Conservation (phyloP, 2,113 vertebrate genomes). For the Dermatemys mawii region DNA sequence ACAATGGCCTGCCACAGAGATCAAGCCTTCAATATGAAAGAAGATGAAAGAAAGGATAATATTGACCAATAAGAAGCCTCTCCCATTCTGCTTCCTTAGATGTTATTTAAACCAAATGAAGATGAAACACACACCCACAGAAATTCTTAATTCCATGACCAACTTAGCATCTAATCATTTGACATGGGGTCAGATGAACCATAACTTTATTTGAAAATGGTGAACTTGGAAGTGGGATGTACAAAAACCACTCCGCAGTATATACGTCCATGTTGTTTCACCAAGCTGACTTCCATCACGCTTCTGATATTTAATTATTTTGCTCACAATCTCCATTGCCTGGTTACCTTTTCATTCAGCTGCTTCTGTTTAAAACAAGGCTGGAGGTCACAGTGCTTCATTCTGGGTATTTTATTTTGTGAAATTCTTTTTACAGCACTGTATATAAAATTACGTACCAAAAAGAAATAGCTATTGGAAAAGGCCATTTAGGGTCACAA, state of each 20-base stretch:
- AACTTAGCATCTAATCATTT: background rate
- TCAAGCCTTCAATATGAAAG: constrained; percentile 58
- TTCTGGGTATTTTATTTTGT: background rate
- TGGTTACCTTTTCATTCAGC: background rate
- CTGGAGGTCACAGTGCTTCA: background rate
- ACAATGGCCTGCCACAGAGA: too few species aligned
- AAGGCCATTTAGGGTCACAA: too few species aligned
- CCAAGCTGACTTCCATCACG: background rate
- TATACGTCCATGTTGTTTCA: background rate
- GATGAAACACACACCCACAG: background rate
- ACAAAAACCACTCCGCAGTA: background rate
- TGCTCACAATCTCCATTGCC: background rate
- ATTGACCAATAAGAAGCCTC: constrained; percentile 49
- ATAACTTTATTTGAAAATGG: background rate
- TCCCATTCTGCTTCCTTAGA: background rate
- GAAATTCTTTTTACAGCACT: background rate
- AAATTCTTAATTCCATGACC: constrained; percentile 2
- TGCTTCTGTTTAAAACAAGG: too few species aligned
- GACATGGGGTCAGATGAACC: background rate
- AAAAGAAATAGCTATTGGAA: too few species aligned
- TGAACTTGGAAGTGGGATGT: background rate
- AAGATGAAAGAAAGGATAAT: constrained; percentile 50
- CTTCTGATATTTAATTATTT: background rate
- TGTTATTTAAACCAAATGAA: background rate
- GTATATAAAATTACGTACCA: too few species aligned